phyloP scores from a whole-genome alignment of 2,797 vertebrate species.

The Microctenopoma stevenorrisi region DNA sequence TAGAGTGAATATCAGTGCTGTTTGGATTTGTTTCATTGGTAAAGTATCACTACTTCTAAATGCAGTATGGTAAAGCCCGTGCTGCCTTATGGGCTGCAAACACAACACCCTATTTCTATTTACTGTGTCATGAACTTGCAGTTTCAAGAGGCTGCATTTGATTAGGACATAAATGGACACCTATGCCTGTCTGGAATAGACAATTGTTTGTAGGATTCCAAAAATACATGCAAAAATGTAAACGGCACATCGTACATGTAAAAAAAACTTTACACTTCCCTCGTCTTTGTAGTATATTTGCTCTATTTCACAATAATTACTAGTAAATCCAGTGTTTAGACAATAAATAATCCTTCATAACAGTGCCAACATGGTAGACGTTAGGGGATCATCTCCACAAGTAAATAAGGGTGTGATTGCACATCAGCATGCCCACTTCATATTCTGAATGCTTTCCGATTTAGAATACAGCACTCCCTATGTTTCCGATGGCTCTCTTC shows the following conservation, averaged over 20 bases:
- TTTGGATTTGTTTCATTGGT: background rate
- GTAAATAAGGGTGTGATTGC: conserved; percentile 63
- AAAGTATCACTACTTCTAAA: background rate
- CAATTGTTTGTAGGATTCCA: background rate
- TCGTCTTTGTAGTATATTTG: background rate
- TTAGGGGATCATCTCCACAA: conserved; percentile 52
- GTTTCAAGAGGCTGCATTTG: conserved; percentile 2
- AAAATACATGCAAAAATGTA: background rate
- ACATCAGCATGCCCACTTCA: conserved; percentile 69
- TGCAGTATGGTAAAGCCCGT: too few species aligned
- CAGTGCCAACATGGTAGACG: conserved; percentile 33
- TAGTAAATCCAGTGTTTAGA: conserved; percentile 26
- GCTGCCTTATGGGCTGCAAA: too few species aligned
- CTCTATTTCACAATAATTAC: background rate
- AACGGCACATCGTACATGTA: background rate
- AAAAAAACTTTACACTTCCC: background rate
- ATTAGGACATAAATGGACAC: background rate
- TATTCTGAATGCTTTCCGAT: conserved; percentile 68
- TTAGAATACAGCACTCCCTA: conserved; percentile 60
- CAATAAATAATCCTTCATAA: conserved; percentile 49
- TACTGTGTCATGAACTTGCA: background rate
- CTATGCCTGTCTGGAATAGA: background rate
- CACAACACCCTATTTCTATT: too few species aligned
- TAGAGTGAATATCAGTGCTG: background rate
- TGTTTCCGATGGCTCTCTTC: conserved; percentile 63